Evolutionary conservation across 2,113 vertebrate species (phyloP).

Genomic region (Phodopus roborovskii): DNA sequence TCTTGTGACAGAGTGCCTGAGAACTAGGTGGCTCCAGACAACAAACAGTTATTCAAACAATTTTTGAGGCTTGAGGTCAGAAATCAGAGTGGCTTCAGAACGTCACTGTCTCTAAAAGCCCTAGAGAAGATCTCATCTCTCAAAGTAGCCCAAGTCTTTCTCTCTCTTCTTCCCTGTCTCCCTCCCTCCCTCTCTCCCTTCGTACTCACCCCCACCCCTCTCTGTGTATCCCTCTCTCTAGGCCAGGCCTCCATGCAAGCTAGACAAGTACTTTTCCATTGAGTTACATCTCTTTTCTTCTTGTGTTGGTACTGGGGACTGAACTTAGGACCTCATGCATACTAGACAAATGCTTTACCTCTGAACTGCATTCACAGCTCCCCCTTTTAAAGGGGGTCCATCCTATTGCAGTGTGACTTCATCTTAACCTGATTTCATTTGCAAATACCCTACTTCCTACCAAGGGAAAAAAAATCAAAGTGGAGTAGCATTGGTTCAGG

Average conservation of each 20-base stretch:
- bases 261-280: not conserved
- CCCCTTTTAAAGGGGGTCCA: not conserved
- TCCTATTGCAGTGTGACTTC: not conserved
- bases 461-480: not conserved
- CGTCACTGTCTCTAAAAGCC: not conserved
- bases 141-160: not conserved
- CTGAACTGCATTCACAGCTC: not conserved
- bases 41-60: not conserved
- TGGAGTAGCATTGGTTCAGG: not conserved
- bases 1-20: not conserved
- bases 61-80: not conserved
- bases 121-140: not conserved
- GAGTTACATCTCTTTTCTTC: not conserved
- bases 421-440: slow-evolving; percentile 38
- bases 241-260: not conserved
- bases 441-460: not conserved
- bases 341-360: not conserved
- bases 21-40: not conserved
- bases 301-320: not conserved
- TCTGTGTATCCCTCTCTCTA: not conserved
- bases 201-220: too few relatives aligned
- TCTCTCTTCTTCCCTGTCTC: not conserved
- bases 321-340: not conserved
- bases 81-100: not conserved
- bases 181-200: not conserved